Evolutionary conservation across 2,888 invertebrate genomes (phyloP), one percentile per base, ranked within the genome.

Genomic region (Sericinus montela): DNA sequence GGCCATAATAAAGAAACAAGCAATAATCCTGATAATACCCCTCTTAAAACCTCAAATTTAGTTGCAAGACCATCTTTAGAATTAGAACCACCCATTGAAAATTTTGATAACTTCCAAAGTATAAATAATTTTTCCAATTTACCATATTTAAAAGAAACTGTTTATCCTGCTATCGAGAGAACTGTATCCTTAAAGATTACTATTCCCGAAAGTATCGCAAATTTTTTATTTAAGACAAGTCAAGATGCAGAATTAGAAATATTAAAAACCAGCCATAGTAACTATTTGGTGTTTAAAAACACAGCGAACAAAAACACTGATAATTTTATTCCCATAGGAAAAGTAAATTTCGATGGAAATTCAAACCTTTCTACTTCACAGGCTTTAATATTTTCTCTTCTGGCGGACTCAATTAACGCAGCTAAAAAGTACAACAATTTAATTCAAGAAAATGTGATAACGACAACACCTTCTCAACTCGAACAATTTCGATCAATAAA

Each of bases 111-210:
- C 13, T 45, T 63, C 53, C 57, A 69, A 58, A 77, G 69, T 45
- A 60, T 54, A 45, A 86, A 85, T 51, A 67, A 62, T 52, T 51
- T 85, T 29, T 64, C 79, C 1, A 75, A 67, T 55, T 69, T 86
- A 51, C 83, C 86, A 25, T 86, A 69, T 58, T 79, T 68, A 43
- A 80, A 79, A 63, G 80, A 83, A 59, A 62, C 79, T 7, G 43
- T 67, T 14, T 48, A 69, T 23, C 77, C 78, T 15, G 86, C 85
- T 0, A 86, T 87, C 51, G 86, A 87, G 62, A 71, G 86, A 62
- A 87, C 85, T 5, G 82, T 88, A 13, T 85, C 86, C 8, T 61
- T 88, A 32, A 87, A 86, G 80, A 86, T 88, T 53, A 83, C 82
- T 0, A 78, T 88, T 41, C 88, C 88, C 3, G 85, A 86, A 69